Conservation (phyloP, 2,113 vertebrate genomes). For the Macheiramphus alcinus region DNA sequence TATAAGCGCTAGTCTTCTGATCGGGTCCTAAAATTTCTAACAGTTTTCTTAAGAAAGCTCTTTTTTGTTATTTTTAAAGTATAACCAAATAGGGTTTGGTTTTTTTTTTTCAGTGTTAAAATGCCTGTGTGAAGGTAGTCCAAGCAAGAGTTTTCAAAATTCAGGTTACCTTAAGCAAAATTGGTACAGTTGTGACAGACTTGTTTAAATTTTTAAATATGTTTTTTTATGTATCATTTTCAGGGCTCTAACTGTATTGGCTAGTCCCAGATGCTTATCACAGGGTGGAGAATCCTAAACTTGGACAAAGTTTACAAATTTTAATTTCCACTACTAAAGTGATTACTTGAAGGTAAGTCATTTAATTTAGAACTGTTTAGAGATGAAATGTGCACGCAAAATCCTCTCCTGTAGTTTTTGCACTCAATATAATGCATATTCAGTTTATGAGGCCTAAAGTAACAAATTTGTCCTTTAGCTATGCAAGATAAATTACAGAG, state of each 20-base stretch:
- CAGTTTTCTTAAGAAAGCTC: not conserved
- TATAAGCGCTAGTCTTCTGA: not conserved
- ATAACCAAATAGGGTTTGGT: accelerated
- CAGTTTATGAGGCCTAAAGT: not conserved
- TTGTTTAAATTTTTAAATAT: not conserved
- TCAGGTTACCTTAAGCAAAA: not conserved
- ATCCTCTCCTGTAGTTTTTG: not conserved
- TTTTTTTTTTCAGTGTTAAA: not conserved
- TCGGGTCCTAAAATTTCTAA: not conserved
- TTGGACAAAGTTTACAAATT: not conserved
- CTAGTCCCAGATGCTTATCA: not conserved
- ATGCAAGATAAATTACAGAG: not conserved
- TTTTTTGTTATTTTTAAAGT: not conserved
- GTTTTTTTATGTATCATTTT: not conserved
- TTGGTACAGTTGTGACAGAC: not conserved
- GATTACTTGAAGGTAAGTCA: not conserved
- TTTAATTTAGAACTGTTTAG: not conserved
- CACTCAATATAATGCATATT: not conserved
- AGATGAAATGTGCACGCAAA: not conserved
- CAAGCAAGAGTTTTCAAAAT: not conserved
- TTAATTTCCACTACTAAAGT: not conserved
- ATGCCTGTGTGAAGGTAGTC: not conserved
- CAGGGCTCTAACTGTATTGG: not conserved
- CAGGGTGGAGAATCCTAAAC: not conserved
- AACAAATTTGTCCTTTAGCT: not conserved